Conservation (phyloP, 2,888 invertebrate species). For the Xestia xanthographa region DNA sequence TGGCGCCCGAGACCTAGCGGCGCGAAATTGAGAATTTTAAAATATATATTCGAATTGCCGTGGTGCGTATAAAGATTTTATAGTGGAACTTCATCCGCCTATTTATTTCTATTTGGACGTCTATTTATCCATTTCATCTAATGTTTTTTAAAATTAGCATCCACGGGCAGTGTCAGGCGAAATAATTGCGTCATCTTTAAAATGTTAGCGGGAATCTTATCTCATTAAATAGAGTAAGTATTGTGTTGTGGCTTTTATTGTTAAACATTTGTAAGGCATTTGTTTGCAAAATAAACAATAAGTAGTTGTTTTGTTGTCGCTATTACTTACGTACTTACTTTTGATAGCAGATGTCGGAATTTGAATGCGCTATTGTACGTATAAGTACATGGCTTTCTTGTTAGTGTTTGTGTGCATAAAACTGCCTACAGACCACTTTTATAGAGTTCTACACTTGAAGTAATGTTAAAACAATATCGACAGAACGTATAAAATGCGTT, state of each 20-base stretch:
- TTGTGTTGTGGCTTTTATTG: conserved; percentile 34
- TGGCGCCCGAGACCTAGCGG: neutral
- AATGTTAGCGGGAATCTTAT: conserved; percentile 17
- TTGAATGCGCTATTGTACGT: too few relatives aligned
- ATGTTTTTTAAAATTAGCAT: conserved; percentile 30
- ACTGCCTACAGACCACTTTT: conserved; percentile 5
- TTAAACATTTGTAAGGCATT: conserved; percentile 13
- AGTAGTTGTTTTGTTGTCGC: conserved; percentile 5
- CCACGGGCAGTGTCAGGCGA: neutral
- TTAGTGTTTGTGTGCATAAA: neutral
- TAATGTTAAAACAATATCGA: conserved; percentile 62
- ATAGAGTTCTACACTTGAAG: conserved; percentile 46
- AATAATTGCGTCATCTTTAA: conserved; percentile 26
- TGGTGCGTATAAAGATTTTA: conserved; percentile 24
- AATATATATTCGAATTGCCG: conserved; percentile 22
- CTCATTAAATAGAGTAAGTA: conserved; percentile 35
- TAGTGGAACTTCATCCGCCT: conserved; percentile 11
- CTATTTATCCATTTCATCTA: conserved; percentile 36
- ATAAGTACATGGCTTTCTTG: neutral
- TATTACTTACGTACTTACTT: neutral
- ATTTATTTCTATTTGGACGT: conserved; percentile 32
- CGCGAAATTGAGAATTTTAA: conserved; percentile 13
- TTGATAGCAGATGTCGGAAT: neutral
- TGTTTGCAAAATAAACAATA: conserved; percentile 30
- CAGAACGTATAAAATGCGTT: conserved; percentile 49